A percentile compares a stretch with the other conserved stretches of the same genome.
These are phyloP conservation scores for Aphaenogaster rudis DNA, from an alignment of 1,140 invertebrate genomes.

Conservation along the genomic window DNA sequence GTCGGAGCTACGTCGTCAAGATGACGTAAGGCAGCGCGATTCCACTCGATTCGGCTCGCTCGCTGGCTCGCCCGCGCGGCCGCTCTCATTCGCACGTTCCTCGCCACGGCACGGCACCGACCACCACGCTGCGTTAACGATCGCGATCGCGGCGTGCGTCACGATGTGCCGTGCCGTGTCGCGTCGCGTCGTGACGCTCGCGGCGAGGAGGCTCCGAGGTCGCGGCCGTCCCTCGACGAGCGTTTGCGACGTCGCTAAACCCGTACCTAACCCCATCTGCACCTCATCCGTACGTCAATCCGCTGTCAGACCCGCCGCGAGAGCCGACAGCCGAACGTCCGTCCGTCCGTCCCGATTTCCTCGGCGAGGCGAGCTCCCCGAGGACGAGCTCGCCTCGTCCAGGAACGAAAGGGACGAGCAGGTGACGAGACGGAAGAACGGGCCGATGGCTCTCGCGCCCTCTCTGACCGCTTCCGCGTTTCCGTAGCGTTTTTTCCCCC, in stretches of 20 bases:
- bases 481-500: background rate
- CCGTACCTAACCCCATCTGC: conserved; percentile 53
- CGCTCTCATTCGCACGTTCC: background rate
- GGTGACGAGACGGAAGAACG: background rate
- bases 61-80: background rate
- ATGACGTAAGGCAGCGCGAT: conserved; percentile 75
- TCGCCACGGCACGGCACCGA: background rate
- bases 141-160: too few species aligned
- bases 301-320: conserved; percentile 33
- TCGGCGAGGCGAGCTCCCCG: background rate
- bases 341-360: background rate
- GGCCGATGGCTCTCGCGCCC: conserved; percentile 23
- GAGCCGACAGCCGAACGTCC: background rate
- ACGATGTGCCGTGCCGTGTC: too few species aligned
- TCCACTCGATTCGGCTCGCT: background rate
- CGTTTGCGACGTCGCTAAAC: conserved; percentile 21
- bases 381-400: background rate
- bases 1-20: conserved; percentile 73
- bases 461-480: conserved; percentile 8
- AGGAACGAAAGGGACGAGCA: background rate
- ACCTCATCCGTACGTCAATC: conserved; percentile 11
- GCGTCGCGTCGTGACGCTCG: conserved; percentile 11
- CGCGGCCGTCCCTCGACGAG: background rate
- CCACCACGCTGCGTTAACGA: too few species aligned
- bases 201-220: background rate